Conservation (phyloP, 2,113 vertebrate species). For the Sakesphorus luctuosus region DNA sequence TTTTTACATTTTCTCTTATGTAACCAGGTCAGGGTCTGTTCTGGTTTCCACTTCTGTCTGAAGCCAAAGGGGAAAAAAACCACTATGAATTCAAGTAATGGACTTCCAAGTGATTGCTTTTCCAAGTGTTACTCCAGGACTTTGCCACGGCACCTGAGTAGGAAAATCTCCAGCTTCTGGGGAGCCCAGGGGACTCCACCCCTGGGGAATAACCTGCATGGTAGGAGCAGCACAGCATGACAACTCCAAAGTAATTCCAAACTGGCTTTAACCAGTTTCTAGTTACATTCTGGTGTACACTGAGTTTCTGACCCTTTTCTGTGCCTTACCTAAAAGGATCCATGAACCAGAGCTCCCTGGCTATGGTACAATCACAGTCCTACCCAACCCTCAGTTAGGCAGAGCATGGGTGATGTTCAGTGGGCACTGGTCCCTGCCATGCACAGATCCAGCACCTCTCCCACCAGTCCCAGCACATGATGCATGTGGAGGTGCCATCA, state of each 20-base stretch:
- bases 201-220: not conserved
- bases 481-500: not conserved
- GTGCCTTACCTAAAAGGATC: not conserved
- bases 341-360: rapidly evolving
- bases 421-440: rapidly evolving
- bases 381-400: rapidly evolving
- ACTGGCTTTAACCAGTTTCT: not conserved
- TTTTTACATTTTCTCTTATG: slow-evolving; percentile 52
- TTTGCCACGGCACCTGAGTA: not conserved
- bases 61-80: not conserved
- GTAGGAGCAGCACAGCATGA: not conserved
- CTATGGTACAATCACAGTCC: rapidly evolving
- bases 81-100: not conserved
- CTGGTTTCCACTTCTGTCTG: slow-evolving; percentile 21
- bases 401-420: not conserved
- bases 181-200: not conserved
- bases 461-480: not conserved
- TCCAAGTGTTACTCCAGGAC: not conserved
- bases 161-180: not conserved
- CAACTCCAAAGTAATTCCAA: not conserved
- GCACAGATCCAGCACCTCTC: rapidly evolving
- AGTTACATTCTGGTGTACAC: rapidly evolving
- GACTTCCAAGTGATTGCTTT: not conserved
- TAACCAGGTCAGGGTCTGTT: slow-evolving; percentile 43
- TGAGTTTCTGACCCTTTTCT: not conserved